These are phyloP conservation scores for Capromys pilorides DNA, from an alignment of 2,797 vertebrate species.

Conservation along the genomic window DNA sequence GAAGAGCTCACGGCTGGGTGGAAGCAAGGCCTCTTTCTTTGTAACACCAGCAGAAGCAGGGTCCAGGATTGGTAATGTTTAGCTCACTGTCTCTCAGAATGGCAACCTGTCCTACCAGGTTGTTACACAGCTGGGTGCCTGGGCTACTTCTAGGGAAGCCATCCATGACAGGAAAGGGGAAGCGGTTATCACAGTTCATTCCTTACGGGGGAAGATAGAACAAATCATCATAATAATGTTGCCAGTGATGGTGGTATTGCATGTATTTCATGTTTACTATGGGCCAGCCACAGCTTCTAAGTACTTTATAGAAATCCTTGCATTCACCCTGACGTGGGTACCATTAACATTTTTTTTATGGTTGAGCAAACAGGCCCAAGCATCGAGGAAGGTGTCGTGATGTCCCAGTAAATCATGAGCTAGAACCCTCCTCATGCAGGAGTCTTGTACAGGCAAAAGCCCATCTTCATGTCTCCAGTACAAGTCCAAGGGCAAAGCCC, in stretches of 20 bases:
- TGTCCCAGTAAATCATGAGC: not conserved
- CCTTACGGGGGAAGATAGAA: not conserved
- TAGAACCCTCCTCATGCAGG: not conserved
- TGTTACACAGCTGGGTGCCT: not conserved
- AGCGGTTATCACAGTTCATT: not conserved
- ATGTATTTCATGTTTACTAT: not conserved
- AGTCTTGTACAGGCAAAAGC: not conserved
- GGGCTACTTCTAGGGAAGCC: not conserved
- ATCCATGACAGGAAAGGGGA: not conserved
- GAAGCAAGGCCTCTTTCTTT: not conserved
- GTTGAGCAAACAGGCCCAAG: not conserved
- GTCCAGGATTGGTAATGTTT: not conserved
- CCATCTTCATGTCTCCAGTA: not conserved
- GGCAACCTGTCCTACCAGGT: not conserved
- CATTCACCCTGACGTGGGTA: not conserved
- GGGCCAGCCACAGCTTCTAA: not conserved
- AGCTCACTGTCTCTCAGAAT: not conserved
- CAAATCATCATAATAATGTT: not conserved
- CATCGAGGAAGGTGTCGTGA: not conserved
- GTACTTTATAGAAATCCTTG: not conserved
- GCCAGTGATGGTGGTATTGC: not conserved
- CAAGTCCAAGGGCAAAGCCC: not conserved
- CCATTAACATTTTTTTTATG: not conserved
- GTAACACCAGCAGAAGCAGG: not conserved
- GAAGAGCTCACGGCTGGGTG: not conserved